Percentiles rank a stretch among this genome's conserved stretches.
phyloP scores from a whole-genome alignment of 37 sponge, comb jelly and placozoan species.

The Geodia barretti region DNA sequence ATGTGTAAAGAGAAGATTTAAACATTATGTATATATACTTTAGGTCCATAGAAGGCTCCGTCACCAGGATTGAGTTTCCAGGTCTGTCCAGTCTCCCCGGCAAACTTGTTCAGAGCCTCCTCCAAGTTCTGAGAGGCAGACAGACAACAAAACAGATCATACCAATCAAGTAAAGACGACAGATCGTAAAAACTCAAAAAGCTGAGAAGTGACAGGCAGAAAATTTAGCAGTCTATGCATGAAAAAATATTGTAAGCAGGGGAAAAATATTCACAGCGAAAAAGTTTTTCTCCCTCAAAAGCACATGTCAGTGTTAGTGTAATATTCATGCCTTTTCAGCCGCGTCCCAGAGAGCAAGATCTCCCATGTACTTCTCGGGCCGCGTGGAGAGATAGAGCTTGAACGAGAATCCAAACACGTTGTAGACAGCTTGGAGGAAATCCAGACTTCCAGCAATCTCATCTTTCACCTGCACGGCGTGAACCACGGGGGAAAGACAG shows the following conservation, averaged over 20 bases:
- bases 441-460: slow-evolving; percentile 94
- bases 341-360: slow-evolving; percentile 84
- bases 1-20: neutral
- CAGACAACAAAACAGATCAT: no score
- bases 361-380: slow-evolving; percentile 95
- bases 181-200: no score
- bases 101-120: slow-evolving; percentile 78
- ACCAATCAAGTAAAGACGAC: no score
- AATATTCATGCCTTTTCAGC: slow-evolving; percentile 85
- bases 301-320: neutral
- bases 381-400: slow-evolving; percentile 91
- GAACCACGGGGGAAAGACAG: no score
- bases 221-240: no score
- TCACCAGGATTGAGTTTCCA: slow-evolving; percentile 97
- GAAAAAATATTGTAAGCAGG: neutral
- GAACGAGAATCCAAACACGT: slow-evolving; percentile 91
- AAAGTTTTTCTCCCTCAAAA: neutral
- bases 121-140: slow-evolving; percentile 78
- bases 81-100: slow-evolving; percentile 29
- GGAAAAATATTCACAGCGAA: neutral
- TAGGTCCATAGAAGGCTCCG: slow-evolving; percentile 99
- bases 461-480: slow-evolving; percentile 12
- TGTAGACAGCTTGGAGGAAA: slow-evolving; percentile 84
- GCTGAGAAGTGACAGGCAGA: no score
- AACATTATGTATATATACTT: slow-evolving; percentile 39